Base-by-base conservation (phyloP, 1,140 invertebrate genomes). In the Macrocentrus cingulum region DNA sequence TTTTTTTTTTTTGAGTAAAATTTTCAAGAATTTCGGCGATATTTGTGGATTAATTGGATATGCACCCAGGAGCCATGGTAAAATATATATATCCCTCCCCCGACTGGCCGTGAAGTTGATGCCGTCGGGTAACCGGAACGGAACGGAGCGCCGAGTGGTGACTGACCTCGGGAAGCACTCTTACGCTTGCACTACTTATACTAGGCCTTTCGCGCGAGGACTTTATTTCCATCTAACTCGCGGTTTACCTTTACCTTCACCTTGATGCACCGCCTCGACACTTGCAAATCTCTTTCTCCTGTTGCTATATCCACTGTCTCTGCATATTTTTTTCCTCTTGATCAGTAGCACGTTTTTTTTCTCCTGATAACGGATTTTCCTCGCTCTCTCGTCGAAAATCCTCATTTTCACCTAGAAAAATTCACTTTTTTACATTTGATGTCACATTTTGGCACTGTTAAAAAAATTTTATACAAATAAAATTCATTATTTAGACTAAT, bases 111-210 rank as follows among this genome's bases (percentile, higher is more conserved):
- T 65, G 57, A 22, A 62, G 48, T 19, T 44, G 19, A 44, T 58
- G 45, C 53, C 48, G 53, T 22, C 70, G 74, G 67, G 68, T 76
- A 79, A 78, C 74, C 76, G 75, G 76, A 79, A 79, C 75, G 75
- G 71, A 76, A 76, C 72, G 71, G 55, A 66, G 62, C 66, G 52
- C 62, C 60, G 54, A 65, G 70, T 79, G 77, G 77, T 79, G 78
- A 79, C 76, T 79, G 77, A 79, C 77, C 77, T 76, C 72, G 66
- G 65, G 68, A 70, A 74, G 70, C 70, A 79, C 75, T 75, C 75
- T 79, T 79, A 76, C 75, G 76, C 76, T 79, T 77, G 77, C 77
- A 79, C 76, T 79, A 78, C 77, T 79, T 79, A 78, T 75, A 76
- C 70, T 75, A 50, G 39, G 46, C 56, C 52, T 62, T 59, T 59